Conservation (phyloP, 2,888 invertebrate species). For the Eupithecia centaureata region DNA sequence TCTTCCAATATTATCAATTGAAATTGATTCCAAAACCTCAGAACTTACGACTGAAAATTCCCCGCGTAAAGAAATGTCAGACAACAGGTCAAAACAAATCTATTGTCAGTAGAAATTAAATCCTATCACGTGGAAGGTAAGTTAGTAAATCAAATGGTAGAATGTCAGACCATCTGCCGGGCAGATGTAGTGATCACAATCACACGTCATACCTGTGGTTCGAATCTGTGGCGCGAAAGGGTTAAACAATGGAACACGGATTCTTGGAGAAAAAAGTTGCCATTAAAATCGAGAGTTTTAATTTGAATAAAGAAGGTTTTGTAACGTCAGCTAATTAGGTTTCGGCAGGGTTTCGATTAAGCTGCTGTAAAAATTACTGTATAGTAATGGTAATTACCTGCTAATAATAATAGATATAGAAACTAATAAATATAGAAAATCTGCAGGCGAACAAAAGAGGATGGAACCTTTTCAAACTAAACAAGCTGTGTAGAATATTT, state of each 20-base stretch:
- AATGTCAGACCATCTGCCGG: slow-evolving; percentile 69
- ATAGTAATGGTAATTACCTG: too few relatives aligned
- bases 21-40: neutral
- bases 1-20: neutral
- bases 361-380: too few relatives aligned
- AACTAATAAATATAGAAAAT: too few relatives aligned
- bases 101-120: slow-evolving; percentile 5
- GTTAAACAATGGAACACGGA: slow-evolving; percentile 48
- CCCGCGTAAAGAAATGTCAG: neutral
- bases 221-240: slow-evolving; percentile 67
- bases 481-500: too few relatives aligned
- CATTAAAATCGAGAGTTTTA: slow-evolving; percentile 29
- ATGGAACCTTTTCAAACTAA: too few relatives aligned
- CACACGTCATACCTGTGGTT: slow-evolving; percentile 63
- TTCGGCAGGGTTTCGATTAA: too few relatives aligned
- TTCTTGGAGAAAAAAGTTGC: slow-evolving; percentile 30
- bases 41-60: slow-evolving; percentile 4
- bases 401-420: too few relatives aligned
- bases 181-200: slow-evolving; percentile 76
- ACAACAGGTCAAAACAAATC: slow-evolving; percentile 14
- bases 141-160: slow-evolving; percentile 4
- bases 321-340: neutral
- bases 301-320: slow-evolving; percentile 4
- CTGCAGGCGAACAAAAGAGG: too few relatives aligned
- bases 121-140: slow-evolving; percentile 8